A percentile compares a stretch with the other conserved stretches of the same genome.
phyloP scores from a whole-genome alignment of 2,888 invertebrate genomes.

The Pollenia labialis region DNA sequence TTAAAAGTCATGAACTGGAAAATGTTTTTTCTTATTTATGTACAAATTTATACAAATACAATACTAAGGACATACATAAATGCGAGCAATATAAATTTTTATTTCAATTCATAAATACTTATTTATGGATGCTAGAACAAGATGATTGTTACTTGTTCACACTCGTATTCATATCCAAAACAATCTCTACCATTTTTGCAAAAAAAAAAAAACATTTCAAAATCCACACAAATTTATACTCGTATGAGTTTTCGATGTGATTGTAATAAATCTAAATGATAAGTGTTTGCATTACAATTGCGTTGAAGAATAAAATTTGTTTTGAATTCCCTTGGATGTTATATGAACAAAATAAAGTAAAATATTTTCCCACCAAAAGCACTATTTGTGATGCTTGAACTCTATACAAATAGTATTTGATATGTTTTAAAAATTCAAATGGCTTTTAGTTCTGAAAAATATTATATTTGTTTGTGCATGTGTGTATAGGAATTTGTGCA shows the following conservation, averaged over 20 bases:
- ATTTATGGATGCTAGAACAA: constrained; percentile 1
- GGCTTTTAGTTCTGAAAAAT: too few species aligned
- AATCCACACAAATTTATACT: background rate
- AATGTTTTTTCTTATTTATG: background rate
- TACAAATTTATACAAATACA: background rate
- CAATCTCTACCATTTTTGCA: background rate
- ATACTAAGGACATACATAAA: background rate
- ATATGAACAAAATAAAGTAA: too few species aligned
- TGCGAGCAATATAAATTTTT: background rate
- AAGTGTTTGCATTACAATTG: background rate
- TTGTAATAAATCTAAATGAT: constrained; percentile 12
- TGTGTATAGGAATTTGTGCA: too few species aligned
- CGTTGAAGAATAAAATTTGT: background rate
- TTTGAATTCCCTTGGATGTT: background rate
- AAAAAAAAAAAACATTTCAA: background rate
- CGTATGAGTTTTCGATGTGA: background rate
- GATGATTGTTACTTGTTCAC: background rate
- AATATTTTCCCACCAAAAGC: too few species aligned
- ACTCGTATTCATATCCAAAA: background rate
- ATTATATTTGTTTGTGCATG: too few species aligned
- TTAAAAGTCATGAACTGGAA: background rate
- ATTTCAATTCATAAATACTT: constrained; percentile 13
- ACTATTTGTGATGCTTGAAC: too few species aligned
- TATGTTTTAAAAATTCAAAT: too few species aligned
- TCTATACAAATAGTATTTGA: too few species aligned